A percentile compares a stretch with the other conserved stretches of the same genome.
phyloP scores from a whole-genome alignment of 2,113 vertebrate genomes.

The human (Homo sapiens) region DNA sequence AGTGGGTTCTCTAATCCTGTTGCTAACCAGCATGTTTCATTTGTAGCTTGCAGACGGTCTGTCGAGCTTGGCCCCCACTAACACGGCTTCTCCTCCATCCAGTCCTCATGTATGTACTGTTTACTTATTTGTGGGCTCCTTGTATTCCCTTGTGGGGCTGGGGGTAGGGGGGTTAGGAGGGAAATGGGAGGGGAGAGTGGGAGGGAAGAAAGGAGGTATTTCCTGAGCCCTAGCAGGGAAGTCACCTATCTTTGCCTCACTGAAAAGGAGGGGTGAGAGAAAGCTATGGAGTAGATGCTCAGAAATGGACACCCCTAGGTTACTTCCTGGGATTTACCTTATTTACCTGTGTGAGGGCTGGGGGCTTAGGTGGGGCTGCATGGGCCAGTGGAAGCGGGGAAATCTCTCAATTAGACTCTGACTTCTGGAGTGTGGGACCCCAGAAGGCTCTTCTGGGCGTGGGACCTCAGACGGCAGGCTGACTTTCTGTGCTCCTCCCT shows the following conservation, averaged over 20 bases:
- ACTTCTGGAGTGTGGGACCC: not conserved
- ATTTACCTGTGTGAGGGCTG: not conserved
- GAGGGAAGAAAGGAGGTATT: not conserved
- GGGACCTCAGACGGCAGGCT: not conserved
- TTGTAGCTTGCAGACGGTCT: conserved; percentile 91
- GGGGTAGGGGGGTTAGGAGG: not conserved
- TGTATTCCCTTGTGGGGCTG: not conserved
- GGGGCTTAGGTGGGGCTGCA: not conserved
- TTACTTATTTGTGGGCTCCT: conserved; percentile 32
- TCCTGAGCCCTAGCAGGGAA: not conserved
- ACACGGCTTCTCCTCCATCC: conserved; percentile 88
- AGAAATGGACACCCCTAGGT: not conserved
- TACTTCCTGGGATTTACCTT: not conserved
- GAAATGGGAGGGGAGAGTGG: not conserved
- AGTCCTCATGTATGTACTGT: conserved; percentile 94
- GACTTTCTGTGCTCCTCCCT: not conserved
- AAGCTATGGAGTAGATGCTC: not conserved
- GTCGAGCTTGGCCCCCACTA: conserved; percentile 91
- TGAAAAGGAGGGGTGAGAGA: not conserved
- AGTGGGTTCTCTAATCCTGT: not conserved
- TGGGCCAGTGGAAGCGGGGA: not conserved
- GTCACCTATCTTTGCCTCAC: not conserved
- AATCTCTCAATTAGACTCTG: not conserved
- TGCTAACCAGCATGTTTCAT: conserved; percentile 86
- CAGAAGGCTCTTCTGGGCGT: not conserved